Conservation (phyloP, 2,113 vertebrate genomes). For the Tautogolabrus adspersus region DNA sequence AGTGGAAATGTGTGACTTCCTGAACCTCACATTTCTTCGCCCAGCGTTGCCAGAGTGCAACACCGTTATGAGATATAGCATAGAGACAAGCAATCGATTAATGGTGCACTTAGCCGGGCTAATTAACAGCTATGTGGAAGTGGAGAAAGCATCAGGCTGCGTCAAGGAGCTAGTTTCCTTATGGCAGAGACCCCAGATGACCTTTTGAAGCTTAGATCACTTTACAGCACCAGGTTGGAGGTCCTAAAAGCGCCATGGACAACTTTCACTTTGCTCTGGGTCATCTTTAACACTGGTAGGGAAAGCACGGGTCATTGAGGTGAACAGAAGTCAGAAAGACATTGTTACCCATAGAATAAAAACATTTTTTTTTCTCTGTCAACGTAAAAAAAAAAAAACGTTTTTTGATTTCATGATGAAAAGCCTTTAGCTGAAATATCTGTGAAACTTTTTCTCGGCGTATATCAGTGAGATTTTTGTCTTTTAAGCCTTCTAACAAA, state of each 20-base stretch:
- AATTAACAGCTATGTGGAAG: slow-evolving; percentile 82
- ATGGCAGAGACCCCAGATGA: slow-evolving; percentile 62
- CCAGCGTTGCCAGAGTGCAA: slow-evolving; percentile 58
- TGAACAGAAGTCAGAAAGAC: slow-evolving; percentile 16
- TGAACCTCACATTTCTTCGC: slow-evolving; percentile 75
- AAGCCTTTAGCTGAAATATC: too few relatives aligned
- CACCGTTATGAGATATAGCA: slow-evolving; percentile 80
- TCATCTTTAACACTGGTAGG: slow-evolving; percentile 12
- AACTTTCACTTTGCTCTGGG: slow-evolving; percentile 6
- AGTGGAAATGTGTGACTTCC: slow-evolving; percentile 66
- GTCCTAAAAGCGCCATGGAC: slow-evolving; percentile 20
- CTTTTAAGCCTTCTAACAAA: background rate
- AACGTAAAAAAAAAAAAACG: too few relatives aligned
- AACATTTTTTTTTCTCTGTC: background rate
- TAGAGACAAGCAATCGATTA: slow-evolving; percentile 83
- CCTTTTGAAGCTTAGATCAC: slow-evolving; percentile 64
- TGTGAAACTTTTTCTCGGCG: too few relatives aligned
- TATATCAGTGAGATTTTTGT: too few relatives aligned
- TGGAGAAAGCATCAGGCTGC: slow-evolving; percentile 68
- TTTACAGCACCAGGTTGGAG: slow-evolving; percentile 51
- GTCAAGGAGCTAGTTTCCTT: slow-evolving; percentile 61
- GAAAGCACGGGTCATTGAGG: slow-evolving; percentile 13
- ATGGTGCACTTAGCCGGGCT: slow-evolving; percentile 83
- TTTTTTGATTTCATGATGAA: too few relatives aligned
- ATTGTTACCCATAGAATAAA: slow-evolving; percentile 1